Base-by-base conservation (phyloP, 2,888 invertebrate species). In the Blera fallax region DNA sequence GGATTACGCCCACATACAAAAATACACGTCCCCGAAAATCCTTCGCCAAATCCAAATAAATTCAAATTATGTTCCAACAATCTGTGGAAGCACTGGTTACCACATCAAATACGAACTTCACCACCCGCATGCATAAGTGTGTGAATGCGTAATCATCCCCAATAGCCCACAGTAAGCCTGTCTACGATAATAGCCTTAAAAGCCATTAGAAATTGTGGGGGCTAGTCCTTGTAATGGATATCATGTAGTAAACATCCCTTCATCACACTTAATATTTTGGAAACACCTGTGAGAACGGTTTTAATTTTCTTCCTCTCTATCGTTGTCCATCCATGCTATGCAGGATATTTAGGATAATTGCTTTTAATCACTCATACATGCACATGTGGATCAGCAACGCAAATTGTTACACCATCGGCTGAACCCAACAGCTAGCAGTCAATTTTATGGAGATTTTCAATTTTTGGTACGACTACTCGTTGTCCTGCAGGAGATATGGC, bases 331-430 rank as follows among this genome's bases (percentile, higher is more conserved):
- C n/a, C n/a, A n/a, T n/a, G 3, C 21, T 8, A 5, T 56, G 14
- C 16, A 65, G 48, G 56, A 65, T 65, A 58, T 76, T 76, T 27
- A 76, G 65, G 65, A 65, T 76, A 76, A 65, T 76, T 76, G 65
- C 65, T 48, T 76, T 76, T 58, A 65, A 48, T 76, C 74, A 64
- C 32, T 74, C 32, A 40, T n/a, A 18, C 32, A 21, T 24, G 21
- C 32, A 43, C 45, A 3, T 11, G 0, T 34, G n/a, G n/a, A n/a
- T n/a, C n/a, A n/a, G n/a, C n/a, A n/a, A 24, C 24, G 65, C 10
- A 34, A 32, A 64, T 29, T 21, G 45, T 5, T 21, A 24, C 43
- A 45, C 27, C 24, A 18, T n/a, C 14, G 10, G n/a, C n/a, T n/a
- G n/a, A n/a, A n/a, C n/a, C n/a, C n/a, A 0, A 11, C 14, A n/a